These are phyloP conservation scores for Antennarius maculatus DNA, from an alignment of 2,797 vertebrate genomes.

Conservation along the genomic window DNA sequence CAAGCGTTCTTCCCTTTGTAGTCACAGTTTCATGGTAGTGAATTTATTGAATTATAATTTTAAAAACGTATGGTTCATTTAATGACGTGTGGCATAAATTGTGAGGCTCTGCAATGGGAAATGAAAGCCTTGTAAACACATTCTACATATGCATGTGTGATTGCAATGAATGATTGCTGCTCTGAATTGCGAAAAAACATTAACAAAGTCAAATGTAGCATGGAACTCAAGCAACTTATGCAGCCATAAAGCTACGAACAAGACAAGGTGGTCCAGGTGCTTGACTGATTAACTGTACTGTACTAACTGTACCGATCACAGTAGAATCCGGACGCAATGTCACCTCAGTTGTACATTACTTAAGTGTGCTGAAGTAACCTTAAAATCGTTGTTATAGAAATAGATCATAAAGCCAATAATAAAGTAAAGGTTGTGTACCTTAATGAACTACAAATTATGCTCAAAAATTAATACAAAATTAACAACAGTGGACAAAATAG, in stretches of 20 bases:
- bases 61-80: neutral
- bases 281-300: neutral
- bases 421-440: neutral
- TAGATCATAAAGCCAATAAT: neutral
- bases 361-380: neutral
- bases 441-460: neutral
- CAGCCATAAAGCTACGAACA: neutral
- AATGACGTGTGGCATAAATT: neutral
- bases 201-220: neutral
- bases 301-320: neutral
- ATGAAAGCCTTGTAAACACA: neutral
- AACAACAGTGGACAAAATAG: neutral
- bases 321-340: too few relatives aligned
- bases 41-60: neutral
- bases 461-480: neutral
- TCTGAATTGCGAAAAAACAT: neutral
- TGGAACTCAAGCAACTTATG: neutral
- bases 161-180: neutral
- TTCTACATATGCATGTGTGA: neutral
- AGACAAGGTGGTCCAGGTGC: neutral
- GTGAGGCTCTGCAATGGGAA: neutral
- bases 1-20: constrained; percentile 20
- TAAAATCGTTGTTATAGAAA: neutral
- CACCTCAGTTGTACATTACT: neutral
- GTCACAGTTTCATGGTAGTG: constrained; percentile 1